Percentiles rank a stretch among this genome's conserved stretches.
These are phyloP conservation scores for Maniola hyperantus DNA, from an alignment of 2,888 invertebrate species.

Conservation along the genomic window DNA sequence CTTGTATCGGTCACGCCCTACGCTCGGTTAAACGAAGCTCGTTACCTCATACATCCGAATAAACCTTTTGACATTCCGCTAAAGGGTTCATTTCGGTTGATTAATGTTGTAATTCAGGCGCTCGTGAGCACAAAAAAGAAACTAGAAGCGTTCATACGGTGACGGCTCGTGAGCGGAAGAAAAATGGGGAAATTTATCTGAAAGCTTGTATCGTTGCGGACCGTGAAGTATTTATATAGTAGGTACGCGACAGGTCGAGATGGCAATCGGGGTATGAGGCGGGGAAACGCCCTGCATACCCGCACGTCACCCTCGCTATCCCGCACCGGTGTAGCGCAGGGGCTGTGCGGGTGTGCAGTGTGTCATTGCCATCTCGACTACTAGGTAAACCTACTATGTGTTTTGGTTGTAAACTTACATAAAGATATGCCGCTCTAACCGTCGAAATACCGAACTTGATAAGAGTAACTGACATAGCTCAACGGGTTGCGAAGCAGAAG, in stretches of 20 bases:
- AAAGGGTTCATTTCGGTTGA: constrained; percentile 78
- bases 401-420: constrained; percentile 49
- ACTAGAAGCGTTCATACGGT: constrained; percentile 66
- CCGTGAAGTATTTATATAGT: constrained; percentile 34
- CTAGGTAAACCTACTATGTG: no score
- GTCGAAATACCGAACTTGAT: no score
- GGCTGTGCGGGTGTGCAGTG: no score
- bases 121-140: constrained; percentile 65
- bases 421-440: no score
- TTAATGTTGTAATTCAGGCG: constrained; percentile 75
- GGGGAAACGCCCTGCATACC: no score
- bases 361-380: no score
- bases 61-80: constrained; percentile 78
- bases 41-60: constrained; percentile 62
- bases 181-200: constrained; percentile 73
- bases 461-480: no score
- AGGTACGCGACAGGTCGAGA: no score
- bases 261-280: no score
- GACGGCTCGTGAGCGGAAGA: constrained; percentile 65
- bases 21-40: constrained; percentile 58
- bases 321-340: no score
- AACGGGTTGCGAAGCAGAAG: no score
- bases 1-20: constrained; percentile 8
- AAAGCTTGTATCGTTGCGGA: constrained; percentile 56
- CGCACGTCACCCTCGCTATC: no score